These are phyloP conservation scores for Trogon surrucura DNA, from an alignment of 2,113 vertebrate genomes.

Conservation along the genomic window DNA sequence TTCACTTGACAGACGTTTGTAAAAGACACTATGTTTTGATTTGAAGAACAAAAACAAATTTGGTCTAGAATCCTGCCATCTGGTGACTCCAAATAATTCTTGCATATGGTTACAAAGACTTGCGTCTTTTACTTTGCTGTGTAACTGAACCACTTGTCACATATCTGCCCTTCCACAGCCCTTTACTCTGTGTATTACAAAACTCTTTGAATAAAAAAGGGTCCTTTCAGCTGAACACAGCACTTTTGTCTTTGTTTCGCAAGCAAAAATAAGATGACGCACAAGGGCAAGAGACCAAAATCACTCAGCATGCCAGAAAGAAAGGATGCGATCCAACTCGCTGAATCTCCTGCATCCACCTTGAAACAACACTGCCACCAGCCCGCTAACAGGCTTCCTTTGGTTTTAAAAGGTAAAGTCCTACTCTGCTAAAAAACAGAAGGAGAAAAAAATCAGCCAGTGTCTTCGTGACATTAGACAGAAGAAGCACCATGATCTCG, in stretches of 20 bases:
- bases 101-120: not conserved
- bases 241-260: not conserved
- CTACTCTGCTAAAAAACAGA: not conserved
- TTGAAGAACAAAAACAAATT: constrained; percentile 3
- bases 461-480: not conserved
- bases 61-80: constrained; percentile 39
- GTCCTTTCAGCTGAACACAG: not conserved
- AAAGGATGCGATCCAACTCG: not conserved
- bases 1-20: not conserved
- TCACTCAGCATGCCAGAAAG: not conserved
- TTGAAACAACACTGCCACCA: not conserved
- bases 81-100: constrained; percentile 36
- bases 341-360: not conserved
- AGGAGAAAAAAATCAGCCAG: not conserved
- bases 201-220: not conserved
- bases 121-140: not conserved
- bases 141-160: not conserved
- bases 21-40: not conserved
- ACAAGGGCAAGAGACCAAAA: not conserved
- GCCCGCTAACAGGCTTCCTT: not conserved
- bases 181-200: not conserved
- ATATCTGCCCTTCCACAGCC: not conserved
- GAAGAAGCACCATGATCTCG: not conserved
- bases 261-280: not conserved
- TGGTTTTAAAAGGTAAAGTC: not conserved